Base-by-base conservation (phyloP, 2,888 invertebrate genomes). In the Apamea monoglypha region DNA sequence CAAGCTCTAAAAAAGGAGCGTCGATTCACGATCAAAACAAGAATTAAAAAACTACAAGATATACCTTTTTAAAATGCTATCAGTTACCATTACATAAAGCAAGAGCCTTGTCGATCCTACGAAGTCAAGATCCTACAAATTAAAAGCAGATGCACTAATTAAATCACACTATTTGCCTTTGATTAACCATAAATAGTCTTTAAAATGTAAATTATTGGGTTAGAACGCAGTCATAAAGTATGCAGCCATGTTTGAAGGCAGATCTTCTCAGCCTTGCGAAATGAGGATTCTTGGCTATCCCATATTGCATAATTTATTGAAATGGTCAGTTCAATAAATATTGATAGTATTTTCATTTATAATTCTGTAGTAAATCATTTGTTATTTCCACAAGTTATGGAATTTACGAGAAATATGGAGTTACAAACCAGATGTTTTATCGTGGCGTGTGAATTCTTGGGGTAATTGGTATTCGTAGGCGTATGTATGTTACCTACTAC, bases 111-210 rank as follows among this genome's bases (percentile, higher is more conserved):
- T 71, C 66, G 14, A 25, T 63, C 82, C 56, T 74, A 29, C 21
- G 44, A 72, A 84, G 83, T 88, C 83, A 87, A 87, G 74, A 88
- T 81, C 84, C 73, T 74, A 70, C 70, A 84, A 83, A 87, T 84
- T 81, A 86, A 86, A 87, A 75, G 90, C 84, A 88, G 90, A 90
- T 90, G 79, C 81, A 82, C 81, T 81, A 86, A 83, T 87, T 81
- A 87, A 79, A 76, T 76, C 71, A 77, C 81, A 76, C 68, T 76
- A 72, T 75, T 69, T 76, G 76, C 85, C 83, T 86, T 83, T 85
- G 74, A 87, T 80, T 76, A 74, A 71, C 86, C 76, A 71, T 85
- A 84, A 77, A 84, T 78, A 81, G 86, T 2, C 25, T 61, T 63
- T 70, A 72, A 78, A 88, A 86, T 88, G 84, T 83, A 78, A 86